phyloP scores from a whole-genome alignment of 2,888 invertebrate genomes.

The Cryptops parisi region DNA sequence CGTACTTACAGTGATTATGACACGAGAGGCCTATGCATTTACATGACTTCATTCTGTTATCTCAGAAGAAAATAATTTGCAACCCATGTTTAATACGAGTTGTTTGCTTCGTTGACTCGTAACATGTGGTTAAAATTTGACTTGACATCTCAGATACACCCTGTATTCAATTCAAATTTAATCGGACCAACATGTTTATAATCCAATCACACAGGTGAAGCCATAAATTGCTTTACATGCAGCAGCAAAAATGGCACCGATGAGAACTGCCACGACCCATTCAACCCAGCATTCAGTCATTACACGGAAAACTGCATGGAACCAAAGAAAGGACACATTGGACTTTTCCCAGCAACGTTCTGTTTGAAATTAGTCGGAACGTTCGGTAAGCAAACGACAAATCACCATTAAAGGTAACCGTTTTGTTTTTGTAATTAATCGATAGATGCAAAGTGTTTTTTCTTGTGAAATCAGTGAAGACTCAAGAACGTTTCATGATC shows the following conservation, averaged over 20 bases:
- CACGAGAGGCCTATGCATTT: too few species aligned
- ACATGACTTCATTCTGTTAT: too few species aligned
- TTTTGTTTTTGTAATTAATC: too few species aligned
- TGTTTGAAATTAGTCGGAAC: constrained; percentile 40
- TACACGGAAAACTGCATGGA: constrained; percentile 36
- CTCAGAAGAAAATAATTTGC: too few species aligned
- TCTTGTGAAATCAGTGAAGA: constrained; percentile 24
- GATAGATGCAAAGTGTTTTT: constrained; percentile 14
- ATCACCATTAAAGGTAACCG: too few species aligned
- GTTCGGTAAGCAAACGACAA: constrained; percentile 30
- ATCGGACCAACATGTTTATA: too few species aligned
- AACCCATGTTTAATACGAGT: too few species aligned
- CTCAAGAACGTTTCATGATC: constrained; percentile 33
- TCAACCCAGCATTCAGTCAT: constrained; percentile 34
- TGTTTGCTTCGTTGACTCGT: too few species aligned
- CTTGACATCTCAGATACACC: too few species aligned
- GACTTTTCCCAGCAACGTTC: constrained; percentile 39
- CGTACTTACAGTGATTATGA: too few species aligned
- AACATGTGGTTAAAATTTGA: too few species aligned
- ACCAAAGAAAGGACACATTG: constrained; percentile 35
- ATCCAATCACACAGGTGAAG: constrained; percentile 18
- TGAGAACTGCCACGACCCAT: constrained; percentile 38
- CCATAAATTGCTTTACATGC: constrained; percentile 39
- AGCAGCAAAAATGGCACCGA: constrained; percentile 37
- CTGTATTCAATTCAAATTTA: too few species aligned